Evolutionary conservation across 2,113 vertebrate species (phyloP).

Genomic region (Phylloscopus trochiloides): DNA sequence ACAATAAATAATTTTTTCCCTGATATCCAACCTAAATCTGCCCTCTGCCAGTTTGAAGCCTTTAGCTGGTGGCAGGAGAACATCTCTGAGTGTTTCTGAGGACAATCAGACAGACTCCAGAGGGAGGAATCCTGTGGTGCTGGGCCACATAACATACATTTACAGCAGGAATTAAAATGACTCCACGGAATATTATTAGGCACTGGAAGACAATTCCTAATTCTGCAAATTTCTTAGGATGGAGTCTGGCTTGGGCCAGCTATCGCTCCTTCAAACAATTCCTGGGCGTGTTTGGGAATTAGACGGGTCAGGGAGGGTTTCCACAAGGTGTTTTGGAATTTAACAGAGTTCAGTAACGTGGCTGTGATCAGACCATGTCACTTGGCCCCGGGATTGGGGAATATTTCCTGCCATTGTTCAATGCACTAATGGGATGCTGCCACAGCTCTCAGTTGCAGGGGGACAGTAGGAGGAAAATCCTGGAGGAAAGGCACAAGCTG

Average conservation of each 20-base stretch:
- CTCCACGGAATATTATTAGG: not conserved
- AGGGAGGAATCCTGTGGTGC: fast-evolving
- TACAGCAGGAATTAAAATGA: not conserved
- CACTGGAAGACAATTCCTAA: not conserved
- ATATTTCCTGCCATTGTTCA: constrained; percentile 16
- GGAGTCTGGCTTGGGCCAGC: not conserved
- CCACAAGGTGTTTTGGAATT: not conserved
- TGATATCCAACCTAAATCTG: not conserved
- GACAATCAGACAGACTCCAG: not conserved
- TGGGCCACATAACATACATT: not conserved
- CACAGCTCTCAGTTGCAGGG: not conserved
- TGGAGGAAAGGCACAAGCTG: not conserved
- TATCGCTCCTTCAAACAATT: not conserved
- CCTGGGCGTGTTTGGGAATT: not conserved
- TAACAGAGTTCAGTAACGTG: not conserved
- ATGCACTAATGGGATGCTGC: not conserved
- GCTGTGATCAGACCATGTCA: not conserved
- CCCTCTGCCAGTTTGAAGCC: not conserved
- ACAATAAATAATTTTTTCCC: no score
- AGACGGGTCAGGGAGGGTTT: not conserved
- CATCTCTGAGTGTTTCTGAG: not conserved
- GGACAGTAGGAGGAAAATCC: not conserved
- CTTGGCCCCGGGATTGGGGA: not conserved
- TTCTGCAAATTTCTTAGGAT: not conserved
- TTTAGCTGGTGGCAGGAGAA: not conserved